Conservation (phyloP, 2,888 invertebrate genomes). For the Nemotelus pantherinus region DNA sequence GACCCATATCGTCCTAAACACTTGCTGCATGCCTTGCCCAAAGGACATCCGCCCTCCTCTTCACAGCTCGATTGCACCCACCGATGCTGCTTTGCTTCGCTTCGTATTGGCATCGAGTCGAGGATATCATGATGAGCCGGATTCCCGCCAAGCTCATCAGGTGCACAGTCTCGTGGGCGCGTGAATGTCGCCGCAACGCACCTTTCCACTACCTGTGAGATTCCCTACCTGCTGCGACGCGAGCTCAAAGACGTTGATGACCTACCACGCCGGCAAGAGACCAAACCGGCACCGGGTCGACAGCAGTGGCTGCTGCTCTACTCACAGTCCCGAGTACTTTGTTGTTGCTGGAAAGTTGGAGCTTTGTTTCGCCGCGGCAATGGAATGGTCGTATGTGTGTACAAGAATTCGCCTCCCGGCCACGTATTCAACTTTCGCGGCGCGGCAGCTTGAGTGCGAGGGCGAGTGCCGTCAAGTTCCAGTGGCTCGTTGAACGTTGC, state of each 20-base stretch:
- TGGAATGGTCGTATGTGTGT: not conserved
- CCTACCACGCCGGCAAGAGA: not conserved
- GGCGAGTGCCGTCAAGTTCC: constrained; percentile 12
- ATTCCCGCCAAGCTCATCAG: no score
- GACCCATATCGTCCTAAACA: not conserved
- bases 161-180: not conserved
- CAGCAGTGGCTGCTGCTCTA: not conserved
- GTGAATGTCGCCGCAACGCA: not conserved
- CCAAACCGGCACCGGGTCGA: constrained; percentile 11
- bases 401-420: constrained; percentile 39
- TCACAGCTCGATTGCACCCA: not conserved
- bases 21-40: not conserved
- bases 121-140: no score
- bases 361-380: constrained; percentile 34
- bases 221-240: not conserved
- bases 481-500: constrained; percentile 43
- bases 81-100: not conserved
- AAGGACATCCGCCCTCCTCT: not conserved
- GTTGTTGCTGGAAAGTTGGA: constrained; percentile 10
- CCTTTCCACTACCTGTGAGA: not conserved
- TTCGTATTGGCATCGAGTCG: not conserved
- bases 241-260: constrained; percentile 31
- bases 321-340: not conserved
- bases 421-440: constrained; percentile 40
- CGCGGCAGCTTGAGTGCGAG: not conserved